Evolutionary conservation across 2,797 vertebrate species (phyloP).

Genomic region (Poeciliopsis turneri): DNA sequence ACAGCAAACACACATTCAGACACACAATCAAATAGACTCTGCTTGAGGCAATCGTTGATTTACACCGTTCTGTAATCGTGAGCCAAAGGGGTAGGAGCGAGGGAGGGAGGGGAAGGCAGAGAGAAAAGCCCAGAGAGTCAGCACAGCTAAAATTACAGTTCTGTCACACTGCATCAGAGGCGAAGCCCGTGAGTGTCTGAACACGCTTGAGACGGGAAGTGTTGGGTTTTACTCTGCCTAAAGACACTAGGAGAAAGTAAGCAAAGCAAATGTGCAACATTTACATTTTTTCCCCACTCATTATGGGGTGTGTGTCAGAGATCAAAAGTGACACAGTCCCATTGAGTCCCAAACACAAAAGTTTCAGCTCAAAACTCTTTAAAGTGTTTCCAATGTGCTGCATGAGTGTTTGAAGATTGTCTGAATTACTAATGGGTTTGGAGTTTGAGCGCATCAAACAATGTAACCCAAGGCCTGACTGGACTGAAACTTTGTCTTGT

Average conservation of each 20-base stretch:
- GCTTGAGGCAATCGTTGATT: constrained; percentile 59
- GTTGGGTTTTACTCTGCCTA: constrained; percentile 53
- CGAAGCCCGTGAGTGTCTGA: constrained; percentile 43
- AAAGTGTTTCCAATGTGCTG: neutral
- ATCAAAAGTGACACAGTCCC: neutral
- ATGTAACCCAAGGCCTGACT: neutral
- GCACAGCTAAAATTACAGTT: constrained; percentile 74
- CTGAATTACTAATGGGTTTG: neutral
- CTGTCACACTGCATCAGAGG: constrained; percentile 68
- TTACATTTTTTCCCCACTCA: neutral
- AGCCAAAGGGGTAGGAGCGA: constrained; percentile 54
- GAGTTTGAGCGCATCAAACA: neutral
- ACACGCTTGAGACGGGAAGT: constrained; percentile 32
- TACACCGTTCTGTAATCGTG: constrained; percentile 65
- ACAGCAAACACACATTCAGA: constrained; percentile 24
- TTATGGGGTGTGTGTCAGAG: neutral
- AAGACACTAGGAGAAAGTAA: constrained; percentile 57
- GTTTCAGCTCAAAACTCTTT: neutral
- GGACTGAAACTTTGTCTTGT: neutral
- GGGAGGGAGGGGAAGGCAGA: constrained; percentile 26
- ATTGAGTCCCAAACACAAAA: neutral
- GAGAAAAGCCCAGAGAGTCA: constrained; percentile 64
- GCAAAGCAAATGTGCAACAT: constrained; percentile 46
- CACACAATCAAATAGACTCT: constrained; percentile 47
- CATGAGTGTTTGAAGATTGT: neutral